phyloP scores from a whole-genome alignment of 2,888 invertebrate genomes.

The Nematopogon swammerdamellus region DNA sequence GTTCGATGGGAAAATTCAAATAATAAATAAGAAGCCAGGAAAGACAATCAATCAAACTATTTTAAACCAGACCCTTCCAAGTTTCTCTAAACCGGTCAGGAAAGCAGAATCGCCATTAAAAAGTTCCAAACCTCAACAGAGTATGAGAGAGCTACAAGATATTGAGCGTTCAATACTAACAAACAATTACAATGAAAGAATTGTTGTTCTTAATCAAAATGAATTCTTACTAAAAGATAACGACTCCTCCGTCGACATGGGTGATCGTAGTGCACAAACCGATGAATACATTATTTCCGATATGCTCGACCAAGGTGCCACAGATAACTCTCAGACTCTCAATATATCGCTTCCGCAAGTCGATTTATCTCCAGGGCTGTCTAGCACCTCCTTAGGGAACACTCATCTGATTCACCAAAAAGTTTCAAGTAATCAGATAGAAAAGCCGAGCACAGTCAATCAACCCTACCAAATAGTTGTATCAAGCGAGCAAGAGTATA shows the following conservation, averaged over 20 bases:
- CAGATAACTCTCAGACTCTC: slow-evolving; percentile 18
- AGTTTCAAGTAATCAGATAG: slow-evolving; percentile 24
- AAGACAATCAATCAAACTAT: slow-evolving; percentile 4
- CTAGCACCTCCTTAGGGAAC: too few species aligned
- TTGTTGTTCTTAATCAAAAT: slow-evolving; percentile 58
- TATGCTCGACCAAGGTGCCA: slow-evolving; percentile 23
- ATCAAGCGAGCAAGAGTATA: slow-evolving; percentile 49
- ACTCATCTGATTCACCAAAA: slow-evolving; percentile 15
- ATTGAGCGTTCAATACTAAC: background rate
- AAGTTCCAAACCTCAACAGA: background rate
- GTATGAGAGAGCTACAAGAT: background rate
- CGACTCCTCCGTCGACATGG: background rate
- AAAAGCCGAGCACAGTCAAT: slow-evolving; percentile 26
- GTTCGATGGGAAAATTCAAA: slow-evolving; percentile 47
- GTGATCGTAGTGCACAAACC: slow-evolving; percentile 9
- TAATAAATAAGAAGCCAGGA: slow-evolving; percentile 7
- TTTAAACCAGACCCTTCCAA: slow-evolving; percentile 3
- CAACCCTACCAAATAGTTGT: slow-evolving; percentile 49
- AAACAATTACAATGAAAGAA: slow-evolving; percentile 19
- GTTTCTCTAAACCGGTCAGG: slow-evolving; percentile 1
- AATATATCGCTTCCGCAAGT: slow-evolving; percentile 20
- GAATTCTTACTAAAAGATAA: slow-evolving; percentile 47
- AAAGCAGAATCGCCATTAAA: background rate
- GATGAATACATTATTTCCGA: slow-evolving; percentile 27
- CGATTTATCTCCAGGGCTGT: background rate